Evolutionary conservation across 1,140 invertebrate species (phyloP).

Genomic region (Anadara kagoshimensis): DNA sequence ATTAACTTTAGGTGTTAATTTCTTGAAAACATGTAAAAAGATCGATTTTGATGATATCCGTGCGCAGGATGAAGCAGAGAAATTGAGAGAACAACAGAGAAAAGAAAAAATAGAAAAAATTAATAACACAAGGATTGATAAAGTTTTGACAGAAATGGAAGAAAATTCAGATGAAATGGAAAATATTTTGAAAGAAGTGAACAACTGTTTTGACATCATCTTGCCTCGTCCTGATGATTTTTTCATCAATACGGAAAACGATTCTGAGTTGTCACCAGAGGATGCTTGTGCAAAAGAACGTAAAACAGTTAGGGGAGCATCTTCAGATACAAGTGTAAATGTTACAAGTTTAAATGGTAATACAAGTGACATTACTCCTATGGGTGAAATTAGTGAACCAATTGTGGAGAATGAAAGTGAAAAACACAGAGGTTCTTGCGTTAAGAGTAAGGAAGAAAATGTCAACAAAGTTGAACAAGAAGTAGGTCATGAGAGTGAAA

Average conservation of each 20-base stretch:
- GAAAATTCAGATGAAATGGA: constrained; percentile 60
- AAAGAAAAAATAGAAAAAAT: constrained; percentile 53
- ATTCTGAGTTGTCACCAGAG: constrained; percentile 2
- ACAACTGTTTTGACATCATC: constrained; percentile 72
- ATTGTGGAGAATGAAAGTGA: neutral
- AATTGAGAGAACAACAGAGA: constrained; percentile 53
- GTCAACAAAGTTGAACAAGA: constrained; percentile 28
- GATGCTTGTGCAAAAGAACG: neutral
- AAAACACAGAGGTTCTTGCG: neutral
- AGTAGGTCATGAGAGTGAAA: constrained; percentile 30
- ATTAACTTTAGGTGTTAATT: constrained; percentile 75
- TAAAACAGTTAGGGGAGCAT: neutral
- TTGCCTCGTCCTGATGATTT: constrained; percentile 70
- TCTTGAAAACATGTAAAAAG: constrained; percentile 75
- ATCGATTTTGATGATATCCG: constrained; percentile 72
- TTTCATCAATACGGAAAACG: constrained; percentile 48
- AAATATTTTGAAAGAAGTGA: constrained; percentile 65
- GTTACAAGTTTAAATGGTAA: neutral
- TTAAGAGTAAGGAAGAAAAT: neutral
- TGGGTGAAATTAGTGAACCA: neutral
- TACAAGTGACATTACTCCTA: neutral
- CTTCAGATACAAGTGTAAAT: neutral
- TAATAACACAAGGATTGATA: constrained; percentile 59
- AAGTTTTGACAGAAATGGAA: constrained; percentile 61
- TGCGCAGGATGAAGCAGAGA: constrained; percentile 57